Evolutionary conservation across 2,113 vertebrate species (phyloP), one percentile per base, ranked within the genome.

Genomic region (Helogale parvula): DNA sequence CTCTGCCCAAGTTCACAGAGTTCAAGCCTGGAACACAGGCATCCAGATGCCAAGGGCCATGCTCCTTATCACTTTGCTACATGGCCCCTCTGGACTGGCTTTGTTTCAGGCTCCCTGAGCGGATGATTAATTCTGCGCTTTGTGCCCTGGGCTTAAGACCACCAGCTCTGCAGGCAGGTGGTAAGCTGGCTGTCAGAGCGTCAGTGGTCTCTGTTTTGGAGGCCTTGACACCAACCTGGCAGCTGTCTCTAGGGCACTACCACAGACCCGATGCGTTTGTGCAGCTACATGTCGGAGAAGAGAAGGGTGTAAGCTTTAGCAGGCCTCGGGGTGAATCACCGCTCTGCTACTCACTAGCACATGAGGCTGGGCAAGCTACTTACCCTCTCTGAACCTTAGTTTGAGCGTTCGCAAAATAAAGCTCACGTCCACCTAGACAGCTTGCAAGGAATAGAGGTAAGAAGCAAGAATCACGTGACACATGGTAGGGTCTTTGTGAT

Each of bases 21-120:
- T 0, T 35, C 16, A 45, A 60, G 47, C 21, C 0, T 23, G 7
- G 38, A 35, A 29, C 4, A 25, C 6, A 21, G 27, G n/a, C 19
- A 11, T 50, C 31, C 45, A 31, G 23, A 25, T 0, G 4, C 11
- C 13, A 2, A 88, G 8, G 47, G 16, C 38, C 29, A 50, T 0
- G 2, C 50, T 38, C n/a, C 41, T 45, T 0, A 14, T 60, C 3
- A 4, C 50, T 50, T 50, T n/a, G 21, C 21, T 69, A 8, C 5
- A 19, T 54, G 1, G 6, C 19, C 72, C 10, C 3, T 66, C 41
- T n/a, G 4, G 9, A 60, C 31, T 0, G 15, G 14, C n/a, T 68
- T 45, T 69, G 52, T 45, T 69, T 17, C 6, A 52, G 79, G 50
- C 57, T 90, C 89, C 81, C 15, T 21, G 5, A 25, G 31, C 4